Conservation (phyloP, 2,113 vertebrate species). For the Chelonoidis abingdonii region DNA sequence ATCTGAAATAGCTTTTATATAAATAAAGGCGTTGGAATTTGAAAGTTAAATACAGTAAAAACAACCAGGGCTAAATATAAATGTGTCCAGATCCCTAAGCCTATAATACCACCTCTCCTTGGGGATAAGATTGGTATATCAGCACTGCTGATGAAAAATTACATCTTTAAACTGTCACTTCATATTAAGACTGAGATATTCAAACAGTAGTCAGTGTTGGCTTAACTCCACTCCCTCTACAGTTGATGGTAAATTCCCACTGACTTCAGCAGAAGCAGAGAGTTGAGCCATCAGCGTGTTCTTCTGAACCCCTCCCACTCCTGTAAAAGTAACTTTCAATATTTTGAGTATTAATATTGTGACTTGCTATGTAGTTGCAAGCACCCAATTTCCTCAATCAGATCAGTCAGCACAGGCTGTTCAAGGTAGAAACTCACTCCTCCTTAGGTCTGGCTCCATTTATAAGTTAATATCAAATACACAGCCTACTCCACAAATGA, state of each 20-base stretch:
- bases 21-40: background rate
- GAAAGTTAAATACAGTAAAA: background rate
- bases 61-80: conserved; percentile 31
- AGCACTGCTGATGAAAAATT: background rate
- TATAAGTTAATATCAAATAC: background rate
- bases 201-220: background rate
- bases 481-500: background rate
- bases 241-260: background rate
- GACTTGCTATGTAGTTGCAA: background rate
- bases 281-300: background rate
- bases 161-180: background rate
- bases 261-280: background rate
- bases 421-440: background rate
- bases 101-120: background rate
- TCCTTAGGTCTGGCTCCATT: background rate
- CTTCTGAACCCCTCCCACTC: background rate
- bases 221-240: background rate
- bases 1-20: conserved; percentile 1
- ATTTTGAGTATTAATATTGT: background rate
- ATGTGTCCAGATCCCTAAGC: background rate
- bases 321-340: background rate
- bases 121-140: background rate
- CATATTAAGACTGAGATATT: background rate
- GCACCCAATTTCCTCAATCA: background rate
- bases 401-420: background rate